Percentiles rank a stretch among this genome's conserved stretches.
These are phyloP conservation scores for Augochlora pura DNA, from an alignment of 1,140 invertebrate genomes.

Conservation along the genomic window DNA sequence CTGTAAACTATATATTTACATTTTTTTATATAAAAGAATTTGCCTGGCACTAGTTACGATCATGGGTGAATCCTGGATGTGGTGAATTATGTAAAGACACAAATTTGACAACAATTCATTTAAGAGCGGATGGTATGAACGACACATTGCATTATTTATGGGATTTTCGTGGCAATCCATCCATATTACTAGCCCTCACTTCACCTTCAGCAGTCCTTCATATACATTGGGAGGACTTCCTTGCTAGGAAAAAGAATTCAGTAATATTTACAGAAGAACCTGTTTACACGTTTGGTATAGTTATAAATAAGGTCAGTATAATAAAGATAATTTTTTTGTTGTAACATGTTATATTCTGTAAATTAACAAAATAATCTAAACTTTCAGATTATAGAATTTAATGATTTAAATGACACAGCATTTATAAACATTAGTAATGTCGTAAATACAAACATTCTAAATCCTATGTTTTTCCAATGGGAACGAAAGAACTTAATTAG, in stretches of 20 bases:
- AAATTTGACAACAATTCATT: constrained; percentile 78
- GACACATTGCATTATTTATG: constrained; percentile 83
- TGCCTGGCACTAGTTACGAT: constrained; percentile 67
- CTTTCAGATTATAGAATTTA: constrained; percentile 82
- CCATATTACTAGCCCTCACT: constrained; percentile 79
- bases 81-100: constrained; percentile 57
- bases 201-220: constrained; percentile 73
- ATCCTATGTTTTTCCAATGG: constrained; percentile 75
- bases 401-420: constrained; percentile 80
- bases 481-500: constrained; percentile 65
- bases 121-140: constrained; percentile 78
- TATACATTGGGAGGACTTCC: constrained; percentile 78
- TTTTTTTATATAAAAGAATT: constrained; percentile 51
- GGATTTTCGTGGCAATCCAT: constrained; percentile 82
- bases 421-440: constrained; percentile 69
- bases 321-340: neutral
- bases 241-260: constrained; percentile 63
- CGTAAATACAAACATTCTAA: constrained; percentile 64
- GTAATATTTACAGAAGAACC: constrained; percentile 78
- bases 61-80: constrained; percentile 71
- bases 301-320: constrained; percentile 78
- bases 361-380: constrained; percentile 10
- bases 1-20: constrained; percentile 43
- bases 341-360: neutral
- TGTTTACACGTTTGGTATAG: constrained; percentile 80